These are phyloP conservation scores for Lutjanus argentimaculatus DNA, from an alignment of 2,797 vertebrate genomes.

Conservation along the genomic window DNA sequence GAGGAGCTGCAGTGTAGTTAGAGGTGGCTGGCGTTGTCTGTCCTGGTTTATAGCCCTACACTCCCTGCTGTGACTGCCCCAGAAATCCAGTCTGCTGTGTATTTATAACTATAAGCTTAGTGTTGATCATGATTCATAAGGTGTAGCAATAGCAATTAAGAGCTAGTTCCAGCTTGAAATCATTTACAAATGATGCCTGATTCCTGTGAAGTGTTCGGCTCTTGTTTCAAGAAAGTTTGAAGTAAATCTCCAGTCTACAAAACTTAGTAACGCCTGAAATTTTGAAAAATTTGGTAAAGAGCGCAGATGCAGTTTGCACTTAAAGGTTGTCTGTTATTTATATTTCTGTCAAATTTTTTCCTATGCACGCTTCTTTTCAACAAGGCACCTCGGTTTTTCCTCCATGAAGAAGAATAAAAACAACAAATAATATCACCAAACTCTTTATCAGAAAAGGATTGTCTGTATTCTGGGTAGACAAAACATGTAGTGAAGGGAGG, in stretches of 20 bases:
- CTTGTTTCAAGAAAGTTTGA: neutral
- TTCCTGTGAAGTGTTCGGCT: neutral
- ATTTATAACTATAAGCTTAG: neutral
- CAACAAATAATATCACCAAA: neutral
- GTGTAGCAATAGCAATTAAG: neutral
- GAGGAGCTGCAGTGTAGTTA: neutral
- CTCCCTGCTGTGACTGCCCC: conserved; percentile 35
- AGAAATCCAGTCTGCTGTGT: conserved; percentile 15
- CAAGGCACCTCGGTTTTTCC: neutral
- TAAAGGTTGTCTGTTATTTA: too few relatives aligned
- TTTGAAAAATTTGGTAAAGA: too few relatives aligned
- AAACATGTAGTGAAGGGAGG: neutral
- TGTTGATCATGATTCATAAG: conserved; percentile 37
- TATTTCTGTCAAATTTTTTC: too few relatives aligned
- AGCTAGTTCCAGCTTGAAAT: neutral
- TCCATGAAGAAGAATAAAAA: neutral
- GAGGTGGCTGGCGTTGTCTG: neutral
- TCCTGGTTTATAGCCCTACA: neutral
- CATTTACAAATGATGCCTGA: conserved; percentile 2
- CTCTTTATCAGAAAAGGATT: too few relatives aligned
- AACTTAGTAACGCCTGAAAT: too few relatives aligned
- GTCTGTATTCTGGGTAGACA: too few relatives aligned
- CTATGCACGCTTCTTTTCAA: neutral
- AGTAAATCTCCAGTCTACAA: neutral
- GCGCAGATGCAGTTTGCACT: too few relatives aligned